phyloP scores from a whole-genome alignment of 2,797 vertebrate species.

The Muscicapa comitata region DNA sequence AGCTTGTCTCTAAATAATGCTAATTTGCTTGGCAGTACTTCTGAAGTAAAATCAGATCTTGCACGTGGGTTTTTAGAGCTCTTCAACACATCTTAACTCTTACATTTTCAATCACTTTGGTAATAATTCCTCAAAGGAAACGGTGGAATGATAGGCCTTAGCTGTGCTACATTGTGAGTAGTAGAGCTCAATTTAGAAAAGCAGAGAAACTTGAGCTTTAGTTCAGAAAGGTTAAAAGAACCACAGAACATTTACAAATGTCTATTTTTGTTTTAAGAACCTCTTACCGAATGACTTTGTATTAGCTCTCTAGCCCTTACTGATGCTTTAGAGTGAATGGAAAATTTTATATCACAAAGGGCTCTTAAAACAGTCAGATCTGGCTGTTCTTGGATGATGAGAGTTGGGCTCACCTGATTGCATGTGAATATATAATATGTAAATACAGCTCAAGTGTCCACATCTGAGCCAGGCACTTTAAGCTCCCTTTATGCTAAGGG shows the following conservation, averaged over 20 bases:
- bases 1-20: constrained; percentile 26
- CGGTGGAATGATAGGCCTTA: not conserved
- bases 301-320: not conserved
- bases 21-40: constrained; percentile 45
- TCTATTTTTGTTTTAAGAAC: not conserved
- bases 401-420: not conserved
- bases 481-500: not conserved
- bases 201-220: not conserved
- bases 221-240: not conserved
- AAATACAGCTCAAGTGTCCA: not conserved
- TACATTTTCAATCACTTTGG: not conserved
- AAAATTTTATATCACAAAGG: not conserved
- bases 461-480: not conserved
- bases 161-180: not conserved
- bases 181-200: not conserved
- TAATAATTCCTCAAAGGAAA: not conserved
- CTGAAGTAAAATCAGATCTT: constrained; percentile 15
- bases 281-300: not conserved
- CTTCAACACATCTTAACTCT: not conserved
- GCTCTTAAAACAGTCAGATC: not conserved
- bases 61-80: constrained; percentile 12
- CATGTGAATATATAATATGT: fast-evolving
- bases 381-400: not conserved
- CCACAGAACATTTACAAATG: not conserved
- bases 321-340: not conserved